Evolutionary conservation across 1,140 invertebrate genomes (phyloP), one percentile per base, ranked within the genome.

Genomic region (Eupristina koningsbergeri): DNA sequence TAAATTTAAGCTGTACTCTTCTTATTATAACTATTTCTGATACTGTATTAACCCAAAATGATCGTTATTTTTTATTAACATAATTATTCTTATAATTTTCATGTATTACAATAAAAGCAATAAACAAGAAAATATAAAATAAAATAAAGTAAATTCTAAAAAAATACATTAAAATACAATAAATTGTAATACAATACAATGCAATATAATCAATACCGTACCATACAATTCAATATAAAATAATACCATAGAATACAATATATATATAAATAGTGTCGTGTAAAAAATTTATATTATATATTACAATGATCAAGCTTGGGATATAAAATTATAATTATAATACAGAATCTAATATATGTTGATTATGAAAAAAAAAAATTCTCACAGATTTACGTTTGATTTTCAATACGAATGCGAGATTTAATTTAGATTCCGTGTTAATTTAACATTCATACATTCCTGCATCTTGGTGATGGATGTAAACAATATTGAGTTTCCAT

Each of bases 401-500:
- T 88, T 94, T 95, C 74, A 97, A 93, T 87, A 94, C 91, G 88
- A 97, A 94, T 47, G 96, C 95, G 92, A 96, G 94, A 89, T 96
- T 97, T 90, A 96, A 96, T 91, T 97, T 97, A 22, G 96, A 96
- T 88, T 97, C 96, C 2, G 96, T 97, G 90, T 96, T 96, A 81
- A 96, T 95, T 93, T 95, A 94, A 88, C 97, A 98, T 91, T 97
- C 97, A 92, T 98, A 98, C 63, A 97, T 94, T 0, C 97, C 97
- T 3, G 95, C 96, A 89, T 99, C 97, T 58, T 95, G 92, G 83
- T 95, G 94, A 91, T 98, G 97, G 7, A 98, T 96, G 89, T 96
- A 98, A 86, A 96, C 95, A 85, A 99, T 96, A 92, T 96, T 95
- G 84, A 99, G 94, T 89, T 96, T 96, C 97, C 97, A 98, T 89